Evolutionary conservation across 2,888 invertebrate species (phyloP).

Genomic region (Calliopum simillimum): DNA sequence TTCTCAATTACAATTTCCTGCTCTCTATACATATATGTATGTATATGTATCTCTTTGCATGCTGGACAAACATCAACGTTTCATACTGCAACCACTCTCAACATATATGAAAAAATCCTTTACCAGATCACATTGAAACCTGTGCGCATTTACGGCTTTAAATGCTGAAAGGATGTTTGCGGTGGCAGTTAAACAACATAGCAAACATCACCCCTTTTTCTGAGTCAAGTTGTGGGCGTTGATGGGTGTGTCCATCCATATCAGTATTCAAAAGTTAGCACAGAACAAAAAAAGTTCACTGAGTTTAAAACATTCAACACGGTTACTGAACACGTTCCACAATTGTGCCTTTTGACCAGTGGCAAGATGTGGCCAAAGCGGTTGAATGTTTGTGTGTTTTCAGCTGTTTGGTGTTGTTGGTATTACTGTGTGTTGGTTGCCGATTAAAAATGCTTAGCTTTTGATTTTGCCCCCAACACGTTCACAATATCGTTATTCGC

Average conservation of each 20-base stretch:
- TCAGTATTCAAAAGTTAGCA: no score
- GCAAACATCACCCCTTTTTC: no score
- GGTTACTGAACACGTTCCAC: conserved; percentile 19
- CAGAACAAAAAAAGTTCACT: no score
- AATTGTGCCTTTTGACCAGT: conserved; percentile 8
- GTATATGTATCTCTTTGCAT: no score
- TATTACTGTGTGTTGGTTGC: no score
- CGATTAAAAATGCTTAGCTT: conserved; percentile 4
- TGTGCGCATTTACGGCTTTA: not conserved
- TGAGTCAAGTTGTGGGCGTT: not conserved
- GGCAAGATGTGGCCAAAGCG: conserved; percentile 16
- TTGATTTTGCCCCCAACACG: conserved; percentile 6
- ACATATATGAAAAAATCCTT: no score
- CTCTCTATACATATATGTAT: no score
- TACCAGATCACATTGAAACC: not conserved
- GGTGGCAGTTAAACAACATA: not conserved
- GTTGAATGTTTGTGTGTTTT: not conserved
- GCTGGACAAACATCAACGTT: no score
- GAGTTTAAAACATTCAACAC: conserved; percentile 1
- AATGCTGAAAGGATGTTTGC: not conserved
- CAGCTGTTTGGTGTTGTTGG: no score
- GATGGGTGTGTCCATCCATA: not conserved
- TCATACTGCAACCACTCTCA: no score
- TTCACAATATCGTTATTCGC: not conserved
- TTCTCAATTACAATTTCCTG: no score